Conservation (phyloP, 2,113 vertebrate species). For the Salvelinus alpinus region DNA sequence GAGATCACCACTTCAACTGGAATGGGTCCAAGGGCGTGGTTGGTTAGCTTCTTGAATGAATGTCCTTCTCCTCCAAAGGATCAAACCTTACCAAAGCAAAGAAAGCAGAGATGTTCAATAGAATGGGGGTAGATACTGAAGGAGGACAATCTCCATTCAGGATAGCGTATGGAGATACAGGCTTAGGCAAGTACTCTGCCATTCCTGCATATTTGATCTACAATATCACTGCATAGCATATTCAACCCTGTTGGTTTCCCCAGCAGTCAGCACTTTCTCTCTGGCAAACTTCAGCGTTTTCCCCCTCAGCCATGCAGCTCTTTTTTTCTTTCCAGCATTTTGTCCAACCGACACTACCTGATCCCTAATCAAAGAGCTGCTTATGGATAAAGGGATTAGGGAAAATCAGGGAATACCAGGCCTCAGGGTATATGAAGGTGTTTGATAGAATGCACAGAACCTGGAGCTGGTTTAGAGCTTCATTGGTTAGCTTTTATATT, state of each 20-base stretch:
- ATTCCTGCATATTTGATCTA: conserved; percentile 23
- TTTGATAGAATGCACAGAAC: background rate
- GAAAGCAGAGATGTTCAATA: too few species aligned
- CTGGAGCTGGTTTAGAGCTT: background rate
- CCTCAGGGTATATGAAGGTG: background rate
- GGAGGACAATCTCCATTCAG: background rate
- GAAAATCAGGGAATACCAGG: background rate
- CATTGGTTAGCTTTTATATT: background rate
- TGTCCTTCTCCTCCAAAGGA: too few species aligned
- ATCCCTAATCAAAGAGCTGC: background rate
- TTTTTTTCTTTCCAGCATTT: background rate
- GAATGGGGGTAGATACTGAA: background rate
- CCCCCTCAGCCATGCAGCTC: conserved; percentile 1
- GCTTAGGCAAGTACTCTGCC: conserved; percentile 16
- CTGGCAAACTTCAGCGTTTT: background rate
- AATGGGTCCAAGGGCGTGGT: background rate
- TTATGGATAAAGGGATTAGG: background rate
- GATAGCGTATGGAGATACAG: background rate
- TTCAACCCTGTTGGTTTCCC: background rate
- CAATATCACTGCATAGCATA: background rate
- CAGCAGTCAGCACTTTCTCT: conserved; percentile 9
- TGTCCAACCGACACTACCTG: background rate
- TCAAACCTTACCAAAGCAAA: too few species aligned
- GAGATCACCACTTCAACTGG: background rate
- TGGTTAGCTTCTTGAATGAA: background rate